Conservation (phyloP, 2,113 vertebrate genomes). For the Callipepla californica region DNA sequence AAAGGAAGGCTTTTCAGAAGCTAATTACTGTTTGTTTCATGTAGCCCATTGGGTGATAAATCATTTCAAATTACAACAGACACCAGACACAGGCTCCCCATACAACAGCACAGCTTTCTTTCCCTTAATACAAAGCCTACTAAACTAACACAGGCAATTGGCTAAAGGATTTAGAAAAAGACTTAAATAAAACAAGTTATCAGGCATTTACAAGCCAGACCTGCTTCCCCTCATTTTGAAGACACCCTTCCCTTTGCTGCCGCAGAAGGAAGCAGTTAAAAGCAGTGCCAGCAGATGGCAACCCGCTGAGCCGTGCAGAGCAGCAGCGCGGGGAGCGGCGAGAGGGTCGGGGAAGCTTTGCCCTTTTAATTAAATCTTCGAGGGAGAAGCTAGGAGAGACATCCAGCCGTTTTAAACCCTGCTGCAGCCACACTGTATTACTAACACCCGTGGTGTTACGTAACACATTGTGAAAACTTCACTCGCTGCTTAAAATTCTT, state of each 20-base stretch:
- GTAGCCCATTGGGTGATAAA: neutral
- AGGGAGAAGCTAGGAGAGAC: neutral
- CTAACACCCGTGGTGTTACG: neutral
- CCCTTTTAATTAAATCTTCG: neutral
- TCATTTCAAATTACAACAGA: neutral
- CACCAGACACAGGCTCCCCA: neutral
- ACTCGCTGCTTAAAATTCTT: neutral
- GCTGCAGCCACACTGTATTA: neutral
- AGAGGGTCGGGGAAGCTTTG: too few relatives aligned
- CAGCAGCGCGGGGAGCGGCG: accelerated
- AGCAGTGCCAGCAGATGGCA: slow-evolving; percentile 53
- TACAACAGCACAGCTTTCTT: neutral
- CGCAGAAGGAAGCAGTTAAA: neutral
- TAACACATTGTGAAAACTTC: neutral
- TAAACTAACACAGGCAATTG: neutral
- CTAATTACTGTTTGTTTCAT: slow-evolving; percentile 19
- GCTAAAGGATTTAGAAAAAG: neutral
- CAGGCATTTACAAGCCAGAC: accelerated
- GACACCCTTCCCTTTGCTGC: neutral
- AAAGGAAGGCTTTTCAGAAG: neutral
- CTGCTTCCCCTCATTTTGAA: neutral
- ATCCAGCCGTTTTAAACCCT: neutral
- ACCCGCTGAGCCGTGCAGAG: neutral
- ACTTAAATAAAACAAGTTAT: neutral
- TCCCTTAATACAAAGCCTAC: neutral